Conservation (phyloP, 2,113 vertebrate genomes). For the Thermophis baileyi region DNA sequence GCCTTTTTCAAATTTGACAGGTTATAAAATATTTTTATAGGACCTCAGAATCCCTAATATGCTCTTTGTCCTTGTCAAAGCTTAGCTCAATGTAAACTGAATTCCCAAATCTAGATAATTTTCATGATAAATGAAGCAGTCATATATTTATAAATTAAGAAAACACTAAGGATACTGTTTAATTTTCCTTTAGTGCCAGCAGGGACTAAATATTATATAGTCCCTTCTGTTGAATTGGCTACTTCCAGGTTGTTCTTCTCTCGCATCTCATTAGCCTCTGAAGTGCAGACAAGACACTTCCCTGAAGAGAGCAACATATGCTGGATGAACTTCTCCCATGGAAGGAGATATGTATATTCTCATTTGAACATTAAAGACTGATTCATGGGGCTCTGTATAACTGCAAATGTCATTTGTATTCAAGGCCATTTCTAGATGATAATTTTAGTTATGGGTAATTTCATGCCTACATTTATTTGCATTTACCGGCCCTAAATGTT, state of each 20-base stretch:
- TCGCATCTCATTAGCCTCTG: constrained; percentile 2
- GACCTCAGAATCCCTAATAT: background rate
- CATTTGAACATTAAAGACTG: background rate
- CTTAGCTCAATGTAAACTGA: background rate
- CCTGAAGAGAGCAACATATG: constrained; percentile 13
- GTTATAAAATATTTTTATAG: background rate
- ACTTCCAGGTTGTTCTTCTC: background rate
- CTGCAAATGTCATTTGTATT: background rate
- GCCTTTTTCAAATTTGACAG: background rate
- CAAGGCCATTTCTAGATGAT: background rate
- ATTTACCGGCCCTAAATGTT: background rate
- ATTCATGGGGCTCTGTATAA: background rate
- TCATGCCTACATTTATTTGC: background rate
- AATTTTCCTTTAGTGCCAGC: constrained; percentile 1
- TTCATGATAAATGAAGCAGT: background rate
- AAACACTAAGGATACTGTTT: background rate
- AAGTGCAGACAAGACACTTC: background rate
- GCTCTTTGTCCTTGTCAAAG: background rate
- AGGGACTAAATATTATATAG: background rate
- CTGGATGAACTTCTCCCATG: background rate
- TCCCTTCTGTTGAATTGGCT: background rate
- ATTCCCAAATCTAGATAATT: background rate
- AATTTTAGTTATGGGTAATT: background rate
- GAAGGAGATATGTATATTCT: background rate
- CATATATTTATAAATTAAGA: background rate